These are phyloP conservation scores for Catharus ustulatus DNA, from an alignment of 2,797 vertebrate genomes.

Conservation along the genomic window DNA sequence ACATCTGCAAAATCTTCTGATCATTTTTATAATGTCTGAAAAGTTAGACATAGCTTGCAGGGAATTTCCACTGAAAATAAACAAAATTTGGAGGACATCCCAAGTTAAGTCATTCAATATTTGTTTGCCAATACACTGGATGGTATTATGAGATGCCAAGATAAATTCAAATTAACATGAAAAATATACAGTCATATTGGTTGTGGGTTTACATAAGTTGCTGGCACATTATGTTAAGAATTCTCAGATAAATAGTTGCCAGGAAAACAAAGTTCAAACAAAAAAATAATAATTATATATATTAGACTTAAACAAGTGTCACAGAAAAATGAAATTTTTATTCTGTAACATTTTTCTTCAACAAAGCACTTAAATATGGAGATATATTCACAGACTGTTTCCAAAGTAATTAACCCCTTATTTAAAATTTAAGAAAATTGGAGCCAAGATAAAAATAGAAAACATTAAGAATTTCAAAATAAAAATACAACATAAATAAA, in stretches of 20 bases:
- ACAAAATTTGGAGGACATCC: slow-evolving; percentile 24
- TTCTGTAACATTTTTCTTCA: not conserved
- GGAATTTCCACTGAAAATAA: slow-evolving; percentile 43
- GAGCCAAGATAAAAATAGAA: not conserved
- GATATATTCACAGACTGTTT: not conserved
- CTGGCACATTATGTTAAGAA: not conserved
- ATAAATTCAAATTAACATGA: slow-evolving; percentile 48
- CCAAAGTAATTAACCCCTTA: not conserved
- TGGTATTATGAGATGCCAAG: slow-evolving; percentile 43
- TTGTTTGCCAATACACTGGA: not conserved
- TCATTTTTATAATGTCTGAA: slow-evolving; percentile 39
- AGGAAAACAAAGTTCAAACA: not conserved
- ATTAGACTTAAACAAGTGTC: not conserved
- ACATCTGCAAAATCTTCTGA: slow-evolving; percentile 30
- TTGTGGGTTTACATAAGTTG: slow-evolving; percentile 15
- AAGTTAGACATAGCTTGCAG: slow-evolving; percentile 34
- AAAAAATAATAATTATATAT: not conserved
- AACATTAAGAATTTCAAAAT: not conserved
- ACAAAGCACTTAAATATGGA: not conserved
- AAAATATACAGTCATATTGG: slow-evolving; percentile 23
- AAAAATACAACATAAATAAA: not conserved
- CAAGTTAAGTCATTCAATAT: slow-evolving; percentile 24
- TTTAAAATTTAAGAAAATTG: not conserved
- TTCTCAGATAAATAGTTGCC: slow-evolving; percentile 8
- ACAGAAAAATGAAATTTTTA: not conserved